Percentiles rank a stretch among this genome's conserved stretches.
Evolutionary conservation across 2,888 invertebrate species (phyloP).

Genomic region (Drosophila quinaria): DNA sequence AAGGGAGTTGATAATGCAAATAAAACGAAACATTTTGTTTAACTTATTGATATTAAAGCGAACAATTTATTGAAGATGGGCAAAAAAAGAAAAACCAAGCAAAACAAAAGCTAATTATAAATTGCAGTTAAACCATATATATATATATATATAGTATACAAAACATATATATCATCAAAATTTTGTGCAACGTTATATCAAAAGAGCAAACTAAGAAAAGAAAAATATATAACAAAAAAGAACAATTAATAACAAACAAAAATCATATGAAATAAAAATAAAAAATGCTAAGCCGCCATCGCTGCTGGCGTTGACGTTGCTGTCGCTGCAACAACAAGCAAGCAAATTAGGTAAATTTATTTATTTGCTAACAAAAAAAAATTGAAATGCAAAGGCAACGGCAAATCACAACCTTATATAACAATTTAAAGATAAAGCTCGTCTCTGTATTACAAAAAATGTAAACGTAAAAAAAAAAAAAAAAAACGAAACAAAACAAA

Average conservation of each 20-base stretch:
- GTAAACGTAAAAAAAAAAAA: constrained; percentile 38
- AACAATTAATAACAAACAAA: not conserved
- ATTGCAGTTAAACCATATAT: constrained; percentile 59
- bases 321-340: constrained; percentile 10
- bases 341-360: constrained; percentile 36
- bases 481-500: constrained; percentile 28
- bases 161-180: constrained; percentile 59
- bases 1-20: not conserved
- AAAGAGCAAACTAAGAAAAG: constrained; percentile 48
- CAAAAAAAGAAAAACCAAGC: constrained; percentile 14
- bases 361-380: constrained; percentile 34
- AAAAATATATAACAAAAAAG: constrained; percentile 35
- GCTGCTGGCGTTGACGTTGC: constrained; percentile 29
- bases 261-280: constrained; percentile 28
- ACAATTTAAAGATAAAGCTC: constrained; percentile 44
- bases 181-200: constrained; percentile 76
- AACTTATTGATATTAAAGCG: constrained; percentile 57
- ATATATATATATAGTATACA: constrained; percentile 25
- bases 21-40: constrained; percentile 31
- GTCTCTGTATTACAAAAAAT: constrained; percentile 49
- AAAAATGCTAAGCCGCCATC: constrained; percentile 15
- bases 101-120: constrained; percentile 52
- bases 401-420: constrained; percentile 40
- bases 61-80: constrained; percentile 17
- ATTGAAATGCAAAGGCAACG: constrained; percentile 1